A percentile compares a stretch with the other conserved stretches of the same genome.
Conservation (phyloP, 2,888 invertebrate genomes). For the Coenonympha arcania region DNA sequence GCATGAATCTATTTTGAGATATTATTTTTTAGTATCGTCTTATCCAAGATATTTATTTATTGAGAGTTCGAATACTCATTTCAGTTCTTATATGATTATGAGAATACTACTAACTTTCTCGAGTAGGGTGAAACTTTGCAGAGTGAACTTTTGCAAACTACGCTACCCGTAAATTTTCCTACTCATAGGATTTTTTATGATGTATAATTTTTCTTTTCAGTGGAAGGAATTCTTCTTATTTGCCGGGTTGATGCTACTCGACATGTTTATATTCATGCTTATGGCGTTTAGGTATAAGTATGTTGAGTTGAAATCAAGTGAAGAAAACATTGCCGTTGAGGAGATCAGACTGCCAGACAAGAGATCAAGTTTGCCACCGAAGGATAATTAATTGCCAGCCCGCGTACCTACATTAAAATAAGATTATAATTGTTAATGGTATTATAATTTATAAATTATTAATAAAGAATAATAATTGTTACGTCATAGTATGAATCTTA, state of each 20-base stretch:
- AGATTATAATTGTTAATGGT: constrained; percentile 25
- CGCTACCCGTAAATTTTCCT: too few species aligned
- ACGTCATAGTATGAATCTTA: background rate
- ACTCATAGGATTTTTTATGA: background rate
- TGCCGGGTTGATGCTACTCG: constrained; percentile 86
- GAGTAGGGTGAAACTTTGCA: too few species aligned
- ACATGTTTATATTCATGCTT: constrained; percentile 85
- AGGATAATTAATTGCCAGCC: constrained; percentile 28
- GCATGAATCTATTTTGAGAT: too few species aligned
- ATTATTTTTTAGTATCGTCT: too few species aligned
- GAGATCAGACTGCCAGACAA: constrained; percentile 54
- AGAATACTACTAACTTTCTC: background rate
- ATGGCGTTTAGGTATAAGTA: constrained; percentile 89
- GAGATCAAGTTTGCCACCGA: constrained; percentile 14
- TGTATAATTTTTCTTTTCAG: constrained; percentile 59
- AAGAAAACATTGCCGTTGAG: constrained; percentile 45
- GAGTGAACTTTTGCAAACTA: too few species aligned
- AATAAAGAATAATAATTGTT: background rate
- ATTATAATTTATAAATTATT: constrained; percentile 11
- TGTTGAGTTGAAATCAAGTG: constrained; percentile 57
- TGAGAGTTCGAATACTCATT: too few species aligned
- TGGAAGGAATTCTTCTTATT: constrained; percentile 90
- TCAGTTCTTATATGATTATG: too few species aligned
- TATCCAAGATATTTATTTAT: too few species aligned
- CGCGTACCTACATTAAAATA: background rate